Conservation (phyloP, 2,113 vertebrate species). For the Agapornis roseicollis region DNA sequence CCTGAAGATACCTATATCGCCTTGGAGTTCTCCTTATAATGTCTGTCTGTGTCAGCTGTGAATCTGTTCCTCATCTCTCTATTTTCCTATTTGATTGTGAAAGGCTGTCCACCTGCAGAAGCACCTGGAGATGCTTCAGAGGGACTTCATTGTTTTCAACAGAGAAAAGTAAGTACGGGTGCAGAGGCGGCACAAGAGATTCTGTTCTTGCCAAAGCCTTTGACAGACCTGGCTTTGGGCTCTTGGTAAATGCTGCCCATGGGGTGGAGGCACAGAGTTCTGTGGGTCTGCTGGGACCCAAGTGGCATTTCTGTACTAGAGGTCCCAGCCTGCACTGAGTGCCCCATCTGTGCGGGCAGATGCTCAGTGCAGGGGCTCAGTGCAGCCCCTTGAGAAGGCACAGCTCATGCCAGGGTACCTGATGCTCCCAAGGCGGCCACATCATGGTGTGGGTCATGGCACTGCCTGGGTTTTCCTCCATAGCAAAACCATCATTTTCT, state of each 20-base stretch:
- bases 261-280: not conserved
- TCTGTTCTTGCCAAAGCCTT: not conserved
- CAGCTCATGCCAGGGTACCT: not conserved
- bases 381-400: not conserved
- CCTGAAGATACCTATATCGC: not conserved
- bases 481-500: not conserved
- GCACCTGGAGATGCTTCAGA: conserved; percentile 88
- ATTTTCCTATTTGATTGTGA: not conserved
- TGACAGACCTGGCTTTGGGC: not conserved
- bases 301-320: rapidly evolving
- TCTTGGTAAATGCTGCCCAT: rapidly evolving
- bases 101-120: conserved; percentile 89
- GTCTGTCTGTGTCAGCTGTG: not conserved
- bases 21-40: not conserved
- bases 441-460: rapidly evolving
- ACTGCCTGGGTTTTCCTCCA: not conserved
- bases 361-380: not conserved
- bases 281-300: rapidly evolving
- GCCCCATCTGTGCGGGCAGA: rapidly evolving
- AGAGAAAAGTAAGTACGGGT: conserved; percentile 89
- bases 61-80: not conserved
- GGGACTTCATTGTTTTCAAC: conserved; percentile 98
- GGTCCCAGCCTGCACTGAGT: not conserved
- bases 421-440: rapidly evolving
- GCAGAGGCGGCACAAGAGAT: not conserved